These are phyloP conservation scores for Phylloscopus whistleri DNA, from an alignment of 2,113 vertebrate species.

Conservation along the genomic window DNA sequence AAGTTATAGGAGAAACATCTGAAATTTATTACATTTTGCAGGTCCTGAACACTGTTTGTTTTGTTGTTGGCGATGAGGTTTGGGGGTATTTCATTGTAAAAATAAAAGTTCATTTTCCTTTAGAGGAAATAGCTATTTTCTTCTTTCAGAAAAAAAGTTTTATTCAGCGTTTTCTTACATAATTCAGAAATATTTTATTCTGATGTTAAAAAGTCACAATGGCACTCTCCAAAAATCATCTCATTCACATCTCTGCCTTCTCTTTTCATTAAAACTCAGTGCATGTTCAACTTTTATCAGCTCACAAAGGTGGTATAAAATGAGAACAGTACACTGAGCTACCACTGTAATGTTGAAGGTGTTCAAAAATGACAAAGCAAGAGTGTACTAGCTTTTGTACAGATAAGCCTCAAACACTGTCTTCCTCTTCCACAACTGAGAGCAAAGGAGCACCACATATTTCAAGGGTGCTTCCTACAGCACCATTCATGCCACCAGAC, in stretches of 20 bases:
- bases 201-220: background rate
- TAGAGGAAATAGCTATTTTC: background rate
- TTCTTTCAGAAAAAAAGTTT: background rate
- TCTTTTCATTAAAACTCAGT: slow-evolving; percentile 3
- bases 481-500: background rate
- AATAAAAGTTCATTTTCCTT: background rate
- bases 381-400: background rate
- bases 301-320: background rate
- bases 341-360: background rate
- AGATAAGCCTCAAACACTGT: background rate
- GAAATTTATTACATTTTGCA: background rate
- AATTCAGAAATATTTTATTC: background rate
- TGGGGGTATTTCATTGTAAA: background rate
- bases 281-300: background rate
- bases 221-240: background rate
- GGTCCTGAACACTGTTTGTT: background rate
- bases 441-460: background rate
- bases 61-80: background rate
- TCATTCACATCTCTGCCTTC: background rate
- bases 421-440: background rate
- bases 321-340: background rate
- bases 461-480: background rate
- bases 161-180: background rate
- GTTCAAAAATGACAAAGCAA: background rate
- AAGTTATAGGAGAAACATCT: background rate